Percentiles rank a stretch among this genome's conserved stretches.
phyloP scores from a whole-genome alignment of 2,888 invertebrate genomes.

The Epistrophella euchroma region DNA sequence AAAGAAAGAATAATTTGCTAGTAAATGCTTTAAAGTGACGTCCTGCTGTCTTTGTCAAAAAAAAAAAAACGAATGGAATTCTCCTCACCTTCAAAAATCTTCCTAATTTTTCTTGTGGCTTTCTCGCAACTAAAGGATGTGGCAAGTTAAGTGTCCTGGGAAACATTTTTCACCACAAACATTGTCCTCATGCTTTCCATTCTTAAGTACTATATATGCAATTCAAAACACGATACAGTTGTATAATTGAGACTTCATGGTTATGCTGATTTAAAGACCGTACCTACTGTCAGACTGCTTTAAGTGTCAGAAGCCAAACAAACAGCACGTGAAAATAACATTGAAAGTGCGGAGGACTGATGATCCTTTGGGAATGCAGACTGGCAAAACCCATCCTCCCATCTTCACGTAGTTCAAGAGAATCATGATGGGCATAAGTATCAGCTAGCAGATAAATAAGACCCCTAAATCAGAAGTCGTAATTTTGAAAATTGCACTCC shows the following conservation, averaged over 20 bases:
- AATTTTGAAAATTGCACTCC: constrained; percentile 81
- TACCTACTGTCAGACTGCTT: constrained; percentile 42
- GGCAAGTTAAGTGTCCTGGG: constrained; percentile 79
- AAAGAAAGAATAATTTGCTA: constrained; percentile 73
- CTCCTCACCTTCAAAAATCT: constrained; percentile 45
- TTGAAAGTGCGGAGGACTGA: constrained; percentile 28
- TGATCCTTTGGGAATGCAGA: constrained; percentile 63
- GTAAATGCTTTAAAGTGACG: constrained; percentile 72
- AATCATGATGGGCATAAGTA: constrained; percentile 20
- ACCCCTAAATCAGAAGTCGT: constrained; percentile 78
- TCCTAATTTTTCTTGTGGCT: constrained; percentile 33
- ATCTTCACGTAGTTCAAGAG: constrained; percentile 20
- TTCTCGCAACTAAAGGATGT: constrained; percentile 19
- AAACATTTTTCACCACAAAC: constrained; percentile 80
- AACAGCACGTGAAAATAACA: constrained; percentile 37
- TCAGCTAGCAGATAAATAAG: constrained; percentile 50
- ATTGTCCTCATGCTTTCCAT: constrained; percentile 40
- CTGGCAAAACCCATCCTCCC: constrained; percentile 57
- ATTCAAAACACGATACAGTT: constrained; percentile 74
- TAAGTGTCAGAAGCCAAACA: constrained; percentile 50
- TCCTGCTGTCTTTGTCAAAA: constrained; percentile 41
- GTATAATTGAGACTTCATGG: constrained; percentile 76
- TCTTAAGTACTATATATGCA: constrained; percentile 45
- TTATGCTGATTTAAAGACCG: constrained; percentile 70
- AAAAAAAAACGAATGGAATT: constrained; percentile 67